Base-by-base conservation (phyloP, 1,140 invertebrate genomes). In the Melanaphis sacchari region DNA sequence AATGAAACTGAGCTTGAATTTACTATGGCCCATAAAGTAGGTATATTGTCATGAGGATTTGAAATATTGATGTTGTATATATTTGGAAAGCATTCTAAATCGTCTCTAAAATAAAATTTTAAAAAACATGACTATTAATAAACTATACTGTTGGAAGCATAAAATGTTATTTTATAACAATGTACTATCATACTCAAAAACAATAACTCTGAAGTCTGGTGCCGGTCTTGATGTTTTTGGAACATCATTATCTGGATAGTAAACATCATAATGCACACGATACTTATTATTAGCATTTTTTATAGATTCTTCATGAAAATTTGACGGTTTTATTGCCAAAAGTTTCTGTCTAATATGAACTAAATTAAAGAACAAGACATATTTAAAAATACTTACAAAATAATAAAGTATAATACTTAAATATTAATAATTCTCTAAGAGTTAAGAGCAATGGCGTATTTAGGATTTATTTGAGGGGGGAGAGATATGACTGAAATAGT, bases 11-110 rank as follows among this genome's bases (percentile, higher is more conserved):
- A 40, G 15, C 81, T 82, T 85, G 91, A 93, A 84, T 93, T 81
- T 49, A 93, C 91, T 31, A 93, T 82, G 21, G 91, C 76, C 91
- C 91, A 93, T 54, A 93, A 93, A 40, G 46, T 84, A 40, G 81
- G 46, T 54, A 93, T 38, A 54, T 54, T 93, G 40, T 93, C 81
- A 54, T 52, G 24, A 40, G 43, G 46, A 85, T 40, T 84, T 38
- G 36, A 93, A n/a, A 2, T 36, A 49, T 38, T 93, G n/a, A 93
- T 38, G 1, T 84, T 9, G 11, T 49, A 85, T 31, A 93, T 41
- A 84, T 93, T 93, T 93, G 91, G 91, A 93, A 93, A 84, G 5
- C 18, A 21, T 15, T 66, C 54, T 9, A 40, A 49, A 40, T 93
- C 46, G 40, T 84, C n/a, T 26, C 91, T 93, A 49, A 76, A 92